A percentile compares a stretch with the other conserved stretches of the same genome.
phyloP scores from a whole-genome alignment of 2,113 vertebrate genomes.

The Accipiter cooperii region DNA sequence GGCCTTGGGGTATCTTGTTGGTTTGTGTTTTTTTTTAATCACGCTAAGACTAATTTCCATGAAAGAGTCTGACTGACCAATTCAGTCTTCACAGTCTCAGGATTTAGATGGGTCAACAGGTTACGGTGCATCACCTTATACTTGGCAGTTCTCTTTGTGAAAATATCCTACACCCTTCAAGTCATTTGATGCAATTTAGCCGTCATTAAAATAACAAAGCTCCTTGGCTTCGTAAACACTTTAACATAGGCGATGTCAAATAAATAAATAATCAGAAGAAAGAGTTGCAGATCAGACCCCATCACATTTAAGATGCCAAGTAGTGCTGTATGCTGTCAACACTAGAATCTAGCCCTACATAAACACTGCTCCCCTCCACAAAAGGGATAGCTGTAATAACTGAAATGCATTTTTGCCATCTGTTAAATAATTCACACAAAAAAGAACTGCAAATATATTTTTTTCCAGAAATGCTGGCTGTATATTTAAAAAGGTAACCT shows the following conservation, averaged over 20 bases:
- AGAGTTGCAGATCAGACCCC: neutral
- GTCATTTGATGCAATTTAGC: neutral
- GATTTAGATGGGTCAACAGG: neutral
- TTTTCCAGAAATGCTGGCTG: constrained; percentile 45
- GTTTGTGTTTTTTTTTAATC: neutral
- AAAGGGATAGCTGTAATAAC: neutral
- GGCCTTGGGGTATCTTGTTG: neutral
- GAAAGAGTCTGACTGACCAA: neutral
- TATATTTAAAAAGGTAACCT: constrained; percentile 68
- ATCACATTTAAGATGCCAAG: neutral
- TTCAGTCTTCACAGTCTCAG: neutral
- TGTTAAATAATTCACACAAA: constrained; percentile 65
- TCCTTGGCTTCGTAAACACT: neutral
- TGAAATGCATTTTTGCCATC: constrained; percentile 33
- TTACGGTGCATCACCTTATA: neutral
- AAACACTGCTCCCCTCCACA: neutral
- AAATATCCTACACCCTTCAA: neutral
- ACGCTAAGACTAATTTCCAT: neutral
- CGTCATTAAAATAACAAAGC: neutral
- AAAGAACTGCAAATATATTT: constrained; percentile 24
- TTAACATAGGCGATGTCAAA: neutral
- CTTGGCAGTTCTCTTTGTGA: neutral
- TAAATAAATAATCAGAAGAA: neutral
- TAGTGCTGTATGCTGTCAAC: neutral
- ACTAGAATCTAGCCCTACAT: neutral